A percentile compares a stretch with the other conserved stretches of the same genome.
These are phyloP conservation scores for Rhabdomys dilectus DNA, from an alignment of 2,113 vertebrate genomes.

Conservation along the genomic window DNA sequence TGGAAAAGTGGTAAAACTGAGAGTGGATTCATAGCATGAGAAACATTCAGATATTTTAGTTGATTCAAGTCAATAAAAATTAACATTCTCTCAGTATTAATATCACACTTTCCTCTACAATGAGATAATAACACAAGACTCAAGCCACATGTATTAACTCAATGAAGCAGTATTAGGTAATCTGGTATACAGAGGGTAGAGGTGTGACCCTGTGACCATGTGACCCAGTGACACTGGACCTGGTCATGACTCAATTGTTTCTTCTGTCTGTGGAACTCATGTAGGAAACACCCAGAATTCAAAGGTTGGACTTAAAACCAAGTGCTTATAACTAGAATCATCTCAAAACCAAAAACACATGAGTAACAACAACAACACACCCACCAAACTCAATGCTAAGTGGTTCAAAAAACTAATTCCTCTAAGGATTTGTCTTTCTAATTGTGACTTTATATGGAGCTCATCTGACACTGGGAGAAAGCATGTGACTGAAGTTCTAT, in stretches of 20 bases:
- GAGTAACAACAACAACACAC: background rate
- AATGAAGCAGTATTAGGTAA: too few relatives aligned
- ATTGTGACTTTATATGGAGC: background rate
- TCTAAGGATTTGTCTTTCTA: conserved; percentile 27
- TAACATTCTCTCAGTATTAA: background rate
- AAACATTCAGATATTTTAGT: background rate
- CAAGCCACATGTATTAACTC: too few relatives aligned
- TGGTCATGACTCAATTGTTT: too few relatives aligned
- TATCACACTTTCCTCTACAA: background rate
- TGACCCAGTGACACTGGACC: too few relatives aligned
- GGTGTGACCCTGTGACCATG: too few relatives aligned
- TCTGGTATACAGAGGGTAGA: too few relatives aligned
- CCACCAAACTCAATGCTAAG: background rate
- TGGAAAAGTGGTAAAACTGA: background rate
- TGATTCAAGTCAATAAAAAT: conserved; percentile 8
- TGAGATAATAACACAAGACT: background rate
- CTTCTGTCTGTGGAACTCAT: background rate
- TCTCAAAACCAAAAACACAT: background rate
- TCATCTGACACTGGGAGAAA: background rate
- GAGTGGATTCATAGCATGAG: background rate
- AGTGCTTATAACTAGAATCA: background rate
- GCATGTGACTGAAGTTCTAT: background rate
- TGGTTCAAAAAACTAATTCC: background rate
- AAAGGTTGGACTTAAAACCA: background rate
- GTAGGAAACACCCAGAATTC: background rate